Evolutionary conservation across 2,888 invertebrate species (phyloP), one percentile per base, ranked within the genome.

Genomic region (Taphrorychus bicolor): DNA sequence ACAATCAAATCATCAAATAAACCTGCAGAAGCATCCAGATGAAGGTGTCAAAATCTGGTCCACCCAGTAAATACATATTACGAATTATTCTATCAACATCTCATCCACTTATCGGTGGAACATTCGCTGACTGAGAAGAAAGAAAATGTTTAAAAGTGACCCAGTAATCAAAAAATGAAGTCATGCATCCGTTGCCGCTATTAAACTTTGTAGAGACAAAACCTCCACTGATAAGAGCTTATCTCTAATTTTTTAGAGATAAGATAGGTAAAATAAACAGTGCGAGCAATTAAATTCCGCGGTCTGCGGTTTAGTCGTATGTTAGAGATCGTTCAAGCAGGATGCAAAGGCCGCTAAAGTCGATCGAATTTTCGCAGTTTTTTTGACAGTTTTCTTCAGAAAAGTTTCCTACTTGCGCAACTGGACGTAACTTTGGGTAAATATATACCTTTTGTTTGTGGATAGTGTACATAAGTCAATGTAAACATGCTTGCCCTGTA

Each of bases 201-300:
- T 9, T 19, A 24, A 52, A 17, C 3, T n/a, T 40, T 24, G 23
- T 24, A 52, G 54, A 45, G 61, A 21, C 41, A 16, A 14, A 23
- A 53, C 22, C 61, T 24, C 18, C 45, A n/a, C 51, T 24, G 19
- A 56, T 24, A n/a, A n/a, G n/a, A 57, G 59, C 22, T 65, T 65
- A 65, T 65, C 65, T 45, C n/a, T 32, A 5, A 52, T 66, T 66
- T 66, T 66, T 66, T 48, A 16, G 3, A 66, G 66, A 66, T 66
- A 66, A 66, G 60, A 66, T 66, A 66, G 56, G 56, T 66, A 66
- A 66, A 66, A 54, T 57, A 60, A 59, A 66, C 59, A 66, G 16
- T 59, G 23, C 64, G 21, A 51, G 56, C 56, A 18, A 41, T 51
- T 54, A 19, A 42, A 56, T 49, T 54, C 62, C 42, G 41, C 51